A percentile compares a stretch with the other conserved stretches of the same genome.
Evolutionary conservation across 1,140 invertebrate genomes (phyloP).

Genomic region (Uloborus diversus): DNA sequence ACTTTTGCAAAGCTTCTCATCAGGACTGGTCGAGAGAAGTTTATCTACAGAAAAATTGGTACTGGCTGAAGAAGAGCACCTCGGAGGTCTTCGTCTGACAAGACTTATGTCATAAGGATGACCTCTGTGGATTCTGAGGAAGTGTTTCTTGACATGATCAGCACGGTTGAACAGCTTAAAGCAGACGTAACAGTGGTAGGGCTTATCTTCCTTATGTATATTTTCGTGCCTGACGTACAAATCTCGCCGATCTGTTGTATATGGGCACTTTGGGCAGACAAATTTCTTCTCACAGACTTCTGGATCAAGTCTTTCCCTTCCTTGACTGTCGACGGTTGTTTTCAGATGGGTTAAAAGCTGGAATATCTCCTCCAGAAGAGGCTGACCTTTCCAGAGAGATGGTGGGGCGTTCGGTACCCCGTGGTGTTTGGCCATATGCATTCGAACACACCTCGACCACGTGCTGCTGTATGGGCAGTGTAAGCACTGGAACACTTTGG

Average conservation of each 20-base stretch:
- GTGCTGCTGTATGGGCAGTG: constrained; percentile 78
- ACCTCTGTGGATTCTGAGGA: constrained; percentile 79
- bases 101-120: constrained; percentile 57
- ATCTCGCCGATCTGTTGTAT: constrained; percentile 89
- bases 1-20: too few species aligned
- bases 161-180: constrained; percentile 83
- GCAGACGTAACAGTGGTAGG: constrained; percentile 91
- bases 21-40: constrained; percentile 20
- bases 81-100: constrained; percentile 30
- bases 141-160: constrained; percentile 95
- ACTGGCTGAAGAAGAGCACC: constrained; percentile 69
- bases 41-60: constrained; percentile 67
- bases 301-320: constrained; percentile 27
- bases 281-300: constrained; percentile 70
- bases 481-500: constrained; percentile 77
- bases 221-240: constrained; percentile 95
- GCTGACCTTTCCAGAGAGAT: constrained; percentile 71
- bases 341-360: constrained; percentile 76
- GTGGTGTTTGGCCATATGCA: constrained; percentile 76
- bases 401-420: constrained; percentile 63
- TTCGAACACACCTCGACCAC: constrained; percentile 78
- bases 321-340: constrained; percentile 67
- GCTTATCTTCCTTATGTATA: constrained; percentile 92
- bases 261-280: constrained; percentile 84
- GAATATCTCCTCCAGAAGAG: constrained; percentile 77